Percentiles rank a stretch among this genome's conserved stretches.
These are phyloP conservation scores for Scaptomyza hsui DNA, from an alignment of 1,140 invertebrate species.

Conservation along the genomic window DNA sequence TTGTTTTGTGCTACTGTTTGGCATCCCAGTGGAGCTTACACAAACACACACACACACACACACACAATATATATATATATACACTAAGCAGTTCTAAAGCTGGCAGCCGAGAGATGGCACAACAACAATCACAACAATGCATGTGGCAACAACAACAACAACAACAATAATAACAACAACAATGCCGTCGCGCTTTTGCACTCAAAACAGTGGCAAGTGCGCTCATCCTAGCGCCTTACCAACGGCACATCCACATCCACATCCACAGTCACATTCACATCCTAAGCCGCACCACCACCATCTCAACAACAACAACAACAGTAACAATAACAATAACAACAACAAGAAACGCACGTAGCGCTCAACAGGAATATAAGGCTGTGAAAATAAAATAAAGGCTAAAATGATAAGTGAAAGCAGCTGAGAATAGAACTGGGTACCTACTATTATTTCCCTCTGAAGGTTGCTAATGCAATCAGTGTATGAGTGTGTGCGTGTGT, in stretches of 20 bases:
- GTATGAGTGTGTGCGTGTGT: background rate
- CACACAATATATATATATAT: slow-evolving; percentile 14
- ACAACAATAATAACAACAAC: slow-evolving; percentile 46
- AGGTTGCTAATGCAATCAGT: background rate
- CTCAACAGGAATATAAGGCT: slow-evolving; percentile 65
- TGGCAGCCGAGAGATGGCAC: slow-evolving; percentile 77
- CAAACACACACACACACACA: slow-evolving; percentile 33
- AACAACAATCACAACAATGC: slow-evolving; percentile 51
- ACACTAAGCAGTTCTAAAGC: slow-evolving; percentile 59
- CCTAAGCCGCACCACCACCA: slow-evolving; percentile 59
- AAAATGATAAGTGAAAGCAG: slow-evolving; percentile 67
- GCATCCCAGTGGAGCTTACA: slow-evolving; percentile 59
- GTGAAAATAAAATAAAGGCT: slow-evolving; percentile 79
- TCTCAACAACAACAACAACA: slow-evolving; percentile 19
- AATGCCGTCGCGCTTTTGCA: slow-evolving; percentile 72
- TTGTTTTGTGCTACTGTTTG: slow-evolving; percentile 73
- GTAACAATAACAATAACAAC: slow-evolving; percentile 34
- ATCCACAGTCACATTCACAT: slow-evolving; percentile 24
- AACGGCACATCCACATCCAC: slow-evolving; percentile 20
- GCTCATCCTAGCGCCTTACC: slow-evolving; percentile 64
- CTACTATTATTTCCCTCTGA: background rate
- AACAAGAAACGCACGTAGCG: slow-evolving; percentile 39
- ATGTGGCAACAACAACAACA: slow-evolving; percentile 43
- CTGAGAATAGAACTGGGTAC: slow-evolving; percentile 13
- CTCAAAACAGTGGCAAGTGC: slow-evolving; percentile 70